Percentiles rank a stretch among this genome's conserved stretches.
phyloP scores from a whole-genome alignment of 1,140 invertebrate genomes.

The Drosophila varians region DNA sequence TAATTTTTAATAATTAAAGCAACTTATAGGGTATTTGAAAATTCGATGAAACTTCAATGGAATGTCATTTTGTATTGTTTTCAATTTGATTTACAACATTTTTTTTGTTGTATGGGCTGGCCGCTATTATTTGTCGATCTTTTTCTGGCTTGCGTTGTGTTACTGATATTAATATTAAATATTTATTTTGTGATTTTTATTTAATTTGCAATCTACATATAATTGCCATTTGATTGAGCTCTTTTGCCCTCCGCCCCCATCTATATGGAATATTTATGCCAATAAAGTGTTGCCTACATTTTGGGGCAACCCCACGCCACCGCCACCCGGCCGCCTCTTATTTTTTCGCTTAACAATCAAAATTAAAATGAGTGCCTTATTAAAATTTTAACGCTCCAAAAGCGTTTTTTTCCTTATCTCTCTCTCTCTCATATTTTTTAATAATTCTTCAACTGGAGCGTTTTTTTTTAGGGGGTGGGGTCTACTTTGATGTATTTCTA shows the following conservation, averaged over 20 bases:
- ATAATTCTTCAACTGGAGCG: too few species aligned
- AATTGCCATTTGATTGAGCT: conserved; percentile 73
- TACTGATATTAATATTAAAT: conserved; percentile 77
- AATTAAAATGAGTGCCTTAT: conserved; percentile 83
- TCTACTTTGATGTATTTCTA: conserved; percentile 77
- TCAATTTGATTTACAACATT: conserved; percentile 27
- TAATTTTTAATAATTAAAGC: neutral
- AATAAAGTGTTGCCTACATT: conserved; percentile 9
- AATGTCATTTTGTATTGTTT: conserved; percentile 24
- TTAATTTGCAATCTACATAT: conserved; percentile 79
- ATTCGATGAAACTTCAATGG: neutral
- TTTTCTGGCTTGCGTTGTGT: conserved; percentile 25
- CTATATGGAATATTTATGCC: conserved; percentile 24
- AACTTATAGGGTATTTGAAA: neutral
- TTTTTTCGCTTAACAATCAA: conserved; percentile 65
- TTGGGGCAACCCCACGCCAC: neutral
- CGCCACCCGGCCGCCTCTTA: neutral
- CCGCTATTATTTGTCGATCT: conserved; percentile 33
- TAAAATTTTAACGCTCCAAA: conserved; percentile 81
- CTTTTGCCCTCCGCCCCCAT: conserved; percentile 7
- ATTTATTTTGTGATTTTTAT: conserved; percentile 79
- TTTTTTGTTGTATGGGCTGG: conserved; percentile 25
- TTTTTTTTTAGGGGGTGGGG: neutral
- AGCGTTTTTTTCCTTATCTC: too few species aligned
- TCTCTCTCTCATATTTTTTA: conserved; percentile 27